A percentile compares a stretch with the other conserved stretches of the same genome.
These are phyloP conservation scores for Chloromyia formosa DNA, from an alignment of 2,888 invertebrate genomes.

Conservation along the genomic window DNA sequence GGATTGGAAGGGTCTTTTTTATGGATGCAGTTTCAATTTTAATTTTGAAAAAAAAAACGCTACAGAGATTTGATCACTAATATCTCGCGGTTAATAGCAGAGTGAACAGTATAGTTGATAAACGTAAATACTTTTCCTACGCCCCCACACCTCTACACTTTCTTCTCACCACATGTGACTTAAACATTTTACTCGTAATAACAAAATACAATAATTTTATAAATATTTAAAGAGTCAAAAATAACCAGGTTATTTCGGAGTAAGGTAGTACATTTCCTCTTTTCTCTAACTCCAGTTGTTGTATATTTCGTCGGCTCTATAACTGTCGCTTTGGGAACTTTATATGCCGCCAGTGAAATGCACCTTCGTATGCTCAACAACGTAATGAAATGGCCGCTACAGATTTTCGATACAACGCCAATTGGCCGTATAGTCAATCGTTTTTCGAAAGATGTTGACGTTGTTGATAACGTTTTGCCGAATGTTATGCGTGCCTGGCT, in stretches of 20 bases:
- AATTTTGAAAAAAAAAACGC: no score
- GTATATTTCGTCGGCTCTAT: conserved; percentile 62
- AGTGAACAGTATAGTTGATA: no score
- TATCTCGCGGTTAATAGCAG: no score
- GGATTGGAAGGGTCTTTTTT: no score
- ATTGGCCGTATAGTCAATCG: conserved; percentile 77
- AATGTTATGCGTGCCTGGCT: conserved; percentile 60
- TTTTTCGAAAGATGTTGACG: conserved; percentile 71
- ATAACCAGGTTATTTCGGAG: neutral
- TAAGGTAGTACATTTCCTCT: no score
- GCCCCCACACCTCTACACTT: no score
- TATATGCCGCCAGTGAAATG: conserved; percentile 70
- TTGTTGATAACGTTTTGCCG: conserved; percentile 68
- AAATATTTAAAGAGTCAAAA: neutral
- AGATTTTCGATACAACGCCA: conserved; percentile 83
- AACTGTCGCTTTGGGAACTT: conserved; percentile 63
- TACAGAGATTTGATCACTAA: no score
- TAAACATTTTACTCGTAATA: conserved; percentile 35
- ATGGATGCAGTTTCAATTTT: no score
- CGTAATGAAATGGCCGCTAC: conserved; percentile 74
- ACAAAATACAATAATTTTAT: conserved; percentile 36
- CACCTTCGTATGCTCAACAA: conserved; percentile 70
- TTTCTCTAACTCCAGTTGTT: conserved; percentile 55
- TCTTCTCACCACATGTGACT: conserved; percentile 45
- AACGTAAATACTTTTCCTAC: no score